Evolutionary conservation across 2,113 vertebrate species (phyloP), one percentile per base, ranked within the genome.

Genomic region (Puma concolor): DNA sequence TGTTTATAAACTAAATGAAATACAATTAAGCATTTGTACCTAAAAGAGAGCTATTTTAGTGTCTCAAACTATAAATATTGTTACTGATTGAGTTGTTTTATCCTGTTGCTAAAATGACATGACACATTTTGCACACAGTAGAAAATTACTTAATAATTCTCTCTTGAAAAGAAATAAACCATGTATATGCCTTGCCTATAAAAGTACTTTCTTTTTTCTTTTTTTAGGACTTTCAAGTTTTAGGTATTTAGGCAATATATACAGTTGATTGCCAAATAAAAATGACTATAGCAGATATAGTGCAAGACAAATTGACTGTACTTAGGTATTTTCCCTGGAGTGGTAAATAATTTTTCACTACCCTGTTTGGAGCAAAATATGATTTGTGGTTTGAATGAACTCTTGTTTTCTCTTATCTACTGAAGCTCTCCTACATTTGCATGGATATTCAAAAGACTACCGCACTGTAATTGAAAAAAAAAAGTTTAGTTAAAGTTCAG

Each of bases 391-490:
- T 60, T 96, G 11, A 48, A 74, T 66, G 11, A 95, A 76, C 23
- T 94, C 36, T 69, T 27, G 21, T 36, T 82, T 91, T 66, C 9
- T 69, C n/a, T 88, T 88, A 17, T 72, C 33, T 50, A 1, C 1
- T 2, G 33, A 92, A 71, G 7, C 4, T 33, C 1, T 85, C 27
- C 25, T 54, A 3, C 14, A 91, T 83, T 74, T 90, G 2, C 29
- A 92, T 74, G 7, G 48, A 57, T 81, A 91, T 57, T 67, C 38
- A 67, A 67, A 8, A 64, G 44, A 48, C 4, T 31, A 88, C 16
- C 69, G 6, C 7, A 93, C 86, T 93, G 86, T 88, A 83, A 91
- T 80, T 87, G n/a, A 92, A 93, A 97, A 80, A 91, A 50, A 89
- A 66, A 33, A 2, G 5, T 38, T 80, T 64, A 88, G 25, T 15